Evolutionary conservation across 2,888 invertebrate genomes (phyloP).

Genomic region (Sarcophaga carnaria): DNA sequence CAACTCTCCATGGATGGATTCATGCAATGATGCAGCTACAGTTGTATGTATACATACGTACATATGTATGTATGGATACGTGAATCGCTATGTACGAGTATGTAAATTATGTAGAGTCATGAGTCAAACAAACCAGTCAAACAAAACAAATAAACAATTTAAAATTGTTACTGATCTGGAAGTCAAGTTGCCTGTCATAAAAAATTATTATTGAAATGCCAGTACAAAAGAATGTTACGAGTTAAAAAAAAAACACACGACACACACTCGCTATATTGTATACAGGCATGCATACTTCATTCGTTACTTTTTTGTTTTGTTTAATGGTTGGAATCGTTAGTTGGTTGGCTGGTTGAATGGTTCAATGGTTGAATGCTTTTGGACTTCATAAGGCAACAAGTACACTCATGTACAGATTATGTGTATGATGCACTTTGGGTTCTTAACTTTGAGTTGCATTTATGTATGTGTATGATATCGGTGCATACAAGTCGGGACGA

Average conservation of each 20-base stretch:
- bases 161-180: conserved; percentile 79
- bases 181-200: conserved; percentile 81
- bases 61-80: conserved; percentile 26
- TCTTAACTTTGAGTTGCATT: conserved; percentile 46
- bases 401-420: conserved; percentile 66
- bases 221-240: conserved; percentile 63
- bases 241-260: conserved; percentile 24
- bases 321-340: conserved; percentile 40
- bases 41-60: background rate
- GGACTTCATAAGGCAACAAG: conserved; percentile 50
- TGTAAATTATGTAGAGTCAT: conserved; percentile 58
- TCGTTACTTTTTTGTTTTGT: conserved; percentile 1
- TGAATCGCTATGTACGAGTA: background rate
- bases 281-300: background rate
- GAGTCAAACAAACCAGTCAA: conserved; percentile 71
- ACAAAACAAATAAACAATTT: conserved; percentile 72
- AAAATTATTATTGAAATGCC: conserved; percentile 80
- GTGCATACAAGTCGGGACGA: background rate
- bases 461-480: background rate
- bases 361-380: conserved; percentile 41
- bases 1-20: background rate
- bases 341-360: conserved; percentile 50
- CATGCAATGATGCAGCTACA: background rate
- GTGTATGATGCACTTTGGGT: conserved; percentile 62
- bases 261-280: background rate